Percentiles rank a stretch among this genome's conserved stretches.
phyloP scores from a whole-genome alignment of 92 coral and sea anemone species.

The Pocillopora meandrina region DNA sequence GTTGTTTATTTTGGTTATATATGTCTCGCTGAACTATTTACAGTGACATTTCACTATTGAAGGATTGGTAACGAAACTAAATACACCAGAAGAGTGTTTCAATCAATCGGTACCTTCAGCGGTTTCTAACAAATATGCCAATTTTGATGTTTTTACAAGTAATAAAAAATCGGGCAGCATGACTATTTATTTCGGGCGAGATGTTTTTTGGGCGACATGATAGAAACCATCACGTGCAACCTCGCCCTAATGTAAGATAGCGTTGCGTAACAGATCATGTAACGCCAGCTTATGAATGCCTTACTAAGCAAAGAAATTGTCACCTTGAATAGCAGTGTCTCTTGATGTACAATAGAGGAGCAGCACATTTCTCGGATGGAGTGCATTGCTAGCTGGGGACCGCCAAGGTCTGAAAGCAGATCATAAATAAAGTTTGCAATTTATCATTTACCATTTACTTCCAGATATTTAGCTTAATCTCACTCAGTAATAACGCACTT shows the following conservation, averaged over 20 bases:
- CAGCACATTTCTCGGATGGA: conserved; percentile 99
- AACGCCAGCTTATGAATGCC: background rate
- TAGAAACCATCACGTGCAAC: background rate
- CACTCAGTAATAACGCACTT: too few relatives aligned
- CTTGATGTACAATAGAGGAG: conserved; percentile 79
- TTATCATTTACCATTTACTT: background rate
- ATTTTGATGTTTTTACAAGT: too few relatives aligned
- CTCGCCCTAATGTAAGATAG: background rate
- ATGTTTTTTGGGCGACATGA: too few relatives aligned
- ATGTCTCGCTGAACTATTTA: too few relatives aligned
- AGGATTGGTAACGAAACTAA: too few relatives aligned
- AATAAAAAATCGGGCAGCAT: conserved; percentile 1
- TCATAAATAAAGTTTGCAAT: background rate
- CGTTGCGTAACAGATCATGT: background rate
- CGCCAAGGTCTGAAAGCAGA: conserved; percentile 76
- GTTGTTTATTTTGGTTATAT: too few relatives aligned
- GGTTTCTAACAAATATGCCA: too few relatives aligned
- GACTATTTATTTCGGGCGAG: too few relatives aligned
- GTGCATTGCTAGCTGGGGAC: conserved; percentile 97
- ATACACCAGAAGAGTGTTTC: too few relatives aligned
- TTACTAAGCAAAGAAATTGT: background rate
- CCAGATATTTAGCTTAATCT: too few relatives aligned
- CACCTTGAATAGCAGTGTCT: conserved; percentile 87
- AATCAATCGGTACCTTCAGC: too few relatives aligned
- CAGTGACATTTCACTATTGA: too few relatives aligned